phyloP scores from a whole-genome alignment of 2,113 vertebrate genomes.

The Cyprinodon tularosa region DNA sequence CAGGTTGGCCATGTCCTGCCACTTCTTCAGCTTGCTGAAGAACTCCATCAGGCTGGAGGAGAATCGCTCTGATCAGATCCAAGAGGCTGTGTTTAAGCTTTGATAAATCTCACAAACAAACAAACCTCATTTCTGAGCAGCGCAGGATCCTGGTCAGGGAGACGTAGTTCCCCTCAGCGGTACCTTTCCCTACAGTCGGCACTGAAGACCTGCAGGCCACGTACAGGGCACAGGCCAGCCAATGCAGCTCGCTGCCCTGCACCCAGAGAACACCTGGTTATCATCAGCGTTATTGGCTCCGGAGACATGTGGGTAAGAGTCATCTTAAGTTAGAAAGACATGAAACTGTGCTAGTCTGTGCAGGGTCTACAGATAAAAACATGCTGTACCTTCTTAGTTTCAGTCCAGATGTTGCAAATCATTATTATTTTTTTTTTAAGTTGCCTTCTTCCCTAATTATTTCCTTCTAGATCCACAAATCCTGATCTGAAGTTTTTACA shows the following conservation, averaged over 20 bases:
- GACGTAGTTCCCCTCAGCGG: slow-evolving; percentile 91
- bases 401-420: neutral
- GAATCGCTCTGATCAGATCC: neutral
- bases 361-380: neutral
- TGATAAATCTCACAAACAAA: neutral
- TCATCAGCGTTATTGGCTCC: neutral
- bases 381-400: neutral
- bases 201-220: slow-evolving; percentile 92
- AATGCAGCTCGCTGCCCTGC: slow-evolving; percentile 93
- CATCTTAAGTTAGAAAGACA: too few relatives aligned
- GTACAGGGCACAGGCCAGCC: slow-evolving; percentile 93
- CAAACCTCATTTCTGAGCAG: slow-evolving; percentile 88
- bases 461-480: too few relatives aligned
- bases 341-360: neutral
- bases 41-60: slow-evolving; percentile 89
- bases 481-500: too few relatives aligned
- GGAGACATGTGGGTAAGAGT: too few relatives aligned
- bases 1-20: slow-evolving; percentile 94
- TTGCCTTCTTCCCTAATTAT: too few relatives aligned
- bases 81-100: too few relatives aligned
- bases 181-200: slow-evolving; percentile 90
- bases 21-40: slow-evolving; percentile 97
- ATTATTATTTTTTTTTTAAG: too few relatives aligned
- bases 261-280: neutral
- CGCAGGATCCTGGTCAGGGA: slow-evolving; percentile 91